phyloP scores from a whole-genome alignment of 2,797 vertebrate species.

The Tiaroga cobitis region DNA sequence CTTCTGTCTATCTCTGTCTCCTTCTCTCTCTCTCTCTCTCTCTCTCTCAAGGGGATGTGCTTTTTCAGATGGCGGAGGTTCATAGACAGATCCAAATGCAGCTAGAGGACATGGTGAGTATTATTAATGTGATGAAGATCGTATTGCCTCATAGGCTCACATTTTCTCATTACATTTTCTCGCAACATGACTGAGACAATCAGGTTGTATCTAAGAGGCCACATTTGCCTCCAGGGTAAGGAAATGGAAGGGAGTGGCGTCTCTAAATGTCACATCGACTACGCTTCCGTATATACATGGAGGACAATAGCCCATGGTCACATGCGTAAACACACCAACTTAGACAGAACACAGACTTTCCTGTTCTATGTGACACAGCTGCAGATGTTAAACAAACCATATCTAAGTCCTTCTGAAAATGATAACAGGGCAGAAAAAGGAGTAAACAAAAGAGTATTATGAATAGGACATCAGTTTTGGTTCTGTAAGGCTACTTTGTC shows the following conservation, averaged over 20 bases:
- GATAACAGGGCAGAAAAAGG: not conserved
- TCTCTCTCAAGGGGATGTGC: conserved; percentile 88
- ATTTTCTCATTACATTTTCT: conserved; percentile 38
- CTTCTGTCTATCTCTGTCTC: conserved; percentile 54
- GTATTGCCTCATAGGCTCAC: conserved; percentile 16
- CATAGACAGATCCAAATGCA: conserved; percentile 98
- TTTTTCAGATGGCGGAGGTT: conserved; percentile 99
- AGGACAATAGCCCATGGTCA: conserved; percentile 40
- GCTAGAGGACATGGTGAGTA: conserved; percentile 95
- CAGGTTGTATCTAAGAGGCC: conserved; percentile 30
- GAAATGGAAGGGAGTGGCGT: conserved; percentile 42
- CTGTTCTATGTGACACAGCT: conserved; percentile 20
- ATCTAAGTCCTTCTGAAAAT: conserved; percentile 1
- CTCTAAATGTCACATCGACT: conserved; percentile 46
- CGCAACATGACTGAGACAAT: conserved; percentile 25
- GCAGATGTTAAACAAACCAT: conserved; percentile 33
- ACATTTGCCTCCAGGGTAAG: conserved; percentile 9
- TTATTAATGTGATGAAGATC: conserved; percentile 15
- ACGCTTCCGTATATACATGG: conserved; percentile 27
- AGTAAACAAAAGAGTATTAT: not conserved
- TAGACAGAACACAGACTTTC: conserved; percentile 35
- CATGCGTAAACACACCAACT: conserved; percentile 19
- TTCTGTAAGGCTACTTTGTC: not conserved
- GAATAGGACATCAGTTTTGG: not conserved
- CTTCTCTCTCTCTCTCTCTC: conserved; percentile 27